phyloP scores from a whole-genome alignment of 2,113 vertebrate genomes.

The Protomyctophum bolini region DNA sequence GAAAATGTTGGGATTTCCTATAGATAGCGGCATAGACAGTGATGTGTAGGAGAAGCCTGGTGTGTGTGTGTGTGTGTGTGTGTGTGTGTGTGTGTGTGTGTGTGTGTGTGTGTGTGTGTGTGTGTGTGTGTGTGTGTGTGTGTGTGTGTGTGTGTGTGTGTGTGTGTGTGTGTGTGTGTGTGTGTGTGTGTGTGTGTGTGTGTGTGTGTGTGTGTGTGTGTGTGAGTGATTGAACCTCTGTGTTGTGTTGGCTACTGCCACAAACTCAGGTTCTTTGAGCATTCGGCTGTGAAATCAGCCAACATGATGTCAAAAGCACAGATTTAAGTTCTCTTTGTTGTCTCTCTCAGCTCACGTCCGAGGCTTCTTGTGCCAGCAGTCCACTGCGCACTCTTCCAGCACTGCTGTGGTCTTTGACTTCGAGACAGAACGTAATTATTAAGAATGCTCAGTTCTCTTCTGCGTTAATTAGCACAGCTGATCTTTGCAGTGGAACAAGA shows the following conservation, averaged over 20 bases:
- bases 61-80: too few relatives aligned
- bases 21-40: neutral
- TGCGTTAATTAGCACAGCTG: slow-evolving; percentile 52
- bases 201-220: too few relatives aligned
- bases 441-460: slow-evolving; percentile 38
- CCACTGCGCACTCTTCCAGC: slow-evolving; percentile 20
- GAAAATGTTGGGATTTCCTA: neutral
- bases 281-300: neutral
- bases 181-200: too few relatives aligned
- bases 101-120: too few relatives aligned
- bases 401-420: slow-evolving; percentile 40
- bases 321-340: too few relatives aligned
- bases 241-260: neutral
- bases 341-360: slow-evolving; percentile 10
- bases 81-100: too few relatives aligned
- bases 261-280: neutral
- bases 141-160: too few relatives aligned
- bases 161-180: too few relatives aligned
- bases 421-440: slow-evolving; percentile 56
- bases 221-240: neutral
- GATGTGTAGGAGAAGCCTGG: slow-evolving; percentile 1
- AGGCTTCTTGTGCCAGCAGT: neutral
- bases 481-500: slow-evolving; percentile 55
- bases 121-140: too few relatives aligned
- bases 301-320: too few relatives aligned